These are phyloP conservation scores for Drosophila nasuta DNA, from an alignment of 1,140 invertebrate genomes.

Conservation along the genomic window DNA sequence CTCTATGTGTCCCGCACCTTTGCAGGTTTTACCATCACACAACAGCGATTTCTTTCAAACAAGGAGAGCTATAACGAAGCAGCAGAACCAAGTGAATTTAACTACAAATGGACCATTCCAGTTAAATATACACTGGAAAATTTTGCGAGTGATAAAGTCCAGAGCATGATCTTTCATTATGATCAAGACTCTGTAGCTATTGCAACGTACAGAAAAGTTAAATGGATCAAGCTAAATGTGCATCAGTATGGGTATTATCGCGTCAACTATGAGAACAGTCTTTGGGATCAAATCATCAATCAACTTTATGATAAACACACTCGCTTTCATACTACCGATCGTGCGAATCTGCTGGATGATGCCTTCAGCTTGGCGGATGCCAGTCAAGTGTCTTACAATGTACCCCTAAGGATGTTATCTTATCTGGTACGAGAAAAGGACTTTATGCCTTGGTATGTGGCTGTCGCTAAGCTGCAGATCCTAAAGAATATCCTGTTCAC, in stretches of 20 bases:
- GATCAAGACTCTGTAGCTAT: slow-evolving; percentile 29
- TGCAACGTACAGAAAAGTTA: slow-evolving; percentile 55
- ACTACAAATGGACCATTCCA: slow-evolving; percentile 93
- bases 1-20: slow-evolving; percentile 86
- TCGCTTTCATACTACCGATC: slow-evolving; percentile 89
- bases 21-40: slow-evolving; percentile 87
- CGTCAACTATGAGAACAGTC: slow-evolving; percentile 90
- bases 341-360: slow-evolving; percentile 94
- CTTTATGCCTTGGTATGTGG: slow-evolving; percentile 89
- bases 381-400: slow-evolving; percentile 87
- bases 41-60: slow-evolving; percentile 91
- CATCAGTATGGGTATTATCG: slow-evolving; percentile 94
- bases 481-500: slow-evolving; percentile 86
- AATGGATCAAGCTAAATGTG: slow-evolving; percentile 94
- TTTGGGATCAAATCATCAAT: slow-evolving; percentile 89
- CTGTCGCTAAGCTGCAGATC: slow-evolving; percentile 86
- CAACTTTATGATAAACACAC: slow-evolving; percentile 83
- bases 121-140: slow-evolving; percentile 88
- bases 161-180: slow-evolving; percentile 71
- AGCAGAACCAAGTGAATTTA: slow-evolving; percentile 86
- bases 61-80: slow-evolving; percentile 85
- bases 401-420: slow-evolving; percentile 89
- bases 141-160: slow-evolving; percentile 84
- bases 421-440: slow-evolving; percentile 89
- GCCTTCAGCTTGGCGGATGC: slow-evolving; percentile 92